These are phyloP conservation scores for Cardiocondyla obscurior DNA, from an alignment of 1,140 invertebrate genomes.

Conservation along the genomic window DNA sequence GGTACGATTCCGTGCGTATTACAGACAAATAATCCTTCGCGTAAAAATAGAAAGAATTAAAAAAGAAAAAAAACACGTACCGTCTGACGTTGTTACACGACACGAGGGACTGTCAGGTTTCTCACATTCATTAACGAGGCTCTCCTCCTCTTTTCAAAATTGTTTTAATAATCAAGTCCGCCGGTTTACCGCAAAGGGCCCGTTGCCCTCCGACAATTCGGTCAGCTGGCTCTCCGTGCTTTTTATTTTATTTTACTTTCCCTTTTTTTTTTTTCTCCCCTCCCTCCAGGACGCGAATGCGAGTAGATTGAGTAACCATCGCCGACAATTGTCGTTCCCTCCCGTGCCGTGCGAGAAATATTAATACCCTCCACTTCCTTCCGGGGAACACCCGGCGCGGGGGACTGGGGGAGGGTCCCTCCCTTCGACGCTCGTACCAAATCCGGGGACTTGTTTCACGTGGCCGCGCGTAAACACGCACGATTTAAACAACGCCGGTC, in stretches of 20 bases:
- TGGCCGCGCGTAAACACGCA: constrained; percentile 55
- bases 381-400: constrained; percentile 40
- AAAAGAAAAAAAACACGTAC: neutral
- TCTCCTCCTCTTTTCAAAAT: neutral
- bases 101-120: neutral
- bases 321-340: constrained; percentile 31
- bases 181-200: neutral
- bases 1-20: no score
- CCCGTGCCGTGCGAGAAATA: constrained; percentile 49
- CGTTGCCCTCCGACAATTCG: neutral
- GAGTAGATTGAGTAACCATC: constrained; percentile 37
- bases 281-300: constrained; percentile 8
- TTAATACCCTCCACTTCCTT: constrained; percentile 71
- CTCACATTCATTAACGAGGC: neutral
- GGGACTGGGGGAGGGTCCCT: constrained; percentile 5
- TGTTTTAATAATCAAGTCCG: neutral
- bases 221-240: constrained; percentile 3
- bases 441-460: constrained; percentile 65
- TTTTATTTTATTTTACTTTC: no score
- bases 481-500: neutral
- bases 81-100: neutral
- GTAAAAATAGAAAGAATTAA: no score
- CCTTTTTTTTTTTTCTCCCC: constrained; percentile 4
- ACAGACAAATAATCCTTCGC: no score
- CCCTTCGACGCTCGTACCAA: neutral